A percentile compares a stretch with the other conserved stretches of the same genome.
Evolutionary conservation across 2,888 invertebrate species (phyloP).

Genomic region (Oscheius sp.): DNA sequence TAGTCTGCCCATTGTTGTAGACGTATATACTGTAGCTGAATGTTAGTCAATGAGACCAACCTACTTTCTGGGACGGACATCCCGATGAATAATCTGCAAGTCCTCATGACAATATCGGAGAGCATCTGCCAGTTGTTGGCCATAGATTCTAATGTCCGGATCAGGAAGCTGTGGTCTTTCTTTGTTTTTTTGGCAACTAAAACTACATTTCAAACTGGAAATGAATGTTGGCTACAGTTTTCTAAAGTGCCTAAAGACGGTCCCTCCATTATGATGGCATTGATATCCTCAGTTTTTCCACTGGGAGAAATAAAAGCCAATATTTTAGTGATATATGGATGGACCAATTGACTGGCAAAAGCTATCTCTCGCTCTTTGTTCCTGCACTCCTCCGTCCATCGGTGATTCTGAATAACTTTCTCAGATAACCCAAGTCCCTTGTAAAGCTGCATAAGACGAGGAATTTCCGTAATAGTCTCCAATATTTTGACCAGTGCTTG

Average conservation of each 20-base stretch:
- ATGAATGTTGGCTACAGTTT: neutral
- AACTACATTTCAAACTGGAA: too few species aligned
- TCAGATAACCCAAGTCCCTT: too few species aligned
- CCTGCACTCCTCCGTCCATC: too few species aligned
- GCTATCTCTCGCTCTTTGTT: too few species aligned
- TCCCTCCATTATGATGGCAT: neutral
- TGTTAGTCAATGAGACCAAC: neutral
- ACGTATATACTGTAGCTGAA: neutral
- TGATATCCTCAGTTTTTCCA: neutral
- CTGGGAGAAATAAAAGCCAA: neutral
- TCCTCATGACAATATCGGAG: conserved; percentile 9
- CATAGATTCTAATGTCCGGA: neutral
- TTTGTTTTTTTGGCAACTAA: too few species aligned
- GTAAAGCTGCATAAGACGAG: too few species aligned
- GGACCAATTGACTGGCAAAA: neutral
- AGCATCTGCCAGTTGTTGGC: conserved; percentile 1
- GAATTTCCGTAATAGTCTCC: too few species aligned
- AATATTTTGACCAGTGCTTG: too few species aligned
- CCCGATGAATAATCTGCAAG: neutral
- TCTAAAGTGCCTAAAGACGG: neutral
- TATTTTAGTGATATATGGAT: neutral
- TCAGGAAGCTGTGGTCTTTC: too few species aligned
- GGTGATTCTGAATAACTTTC: too few species aligned
- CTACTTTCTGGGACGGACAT: neutral
- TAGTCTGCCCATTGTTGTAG: neutral